phyloP scores from a whole-genome alignment of 1,140 invertebrate genomes.

The Copidosoma floridanum region DNA sequence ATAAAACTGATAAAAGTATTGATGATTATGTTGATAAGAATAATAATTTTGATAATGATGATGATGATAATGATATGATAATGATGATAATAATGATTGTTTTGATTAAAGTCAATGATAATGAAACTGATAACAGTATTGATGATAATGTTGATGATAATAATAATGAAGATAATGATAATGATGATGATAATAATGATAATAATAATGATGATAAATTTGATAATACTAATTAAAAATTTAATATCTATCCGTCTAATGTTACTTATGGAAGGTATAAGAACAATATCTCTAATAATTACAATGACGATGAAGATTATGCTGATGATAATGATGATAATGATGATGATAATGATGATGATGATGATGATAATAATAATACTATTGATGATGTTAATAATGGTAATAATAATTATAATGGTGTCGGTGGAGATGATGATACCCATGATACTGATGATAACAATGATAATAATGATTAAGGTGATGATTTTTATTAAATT shows the following conservation, averaged over 20 bases:
- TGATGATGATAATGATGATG: not conserved
- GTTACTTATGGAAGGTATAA: too few relatives aligned
- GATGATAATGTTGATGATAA: constrained; percentile 8
- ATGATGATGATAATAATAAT: too few relatives aligned
- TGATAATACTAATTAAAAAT: too few relatives aligned
- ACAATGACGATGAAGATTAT: too few relatives aligned
- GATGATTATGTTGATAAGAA: constrained; percentile 1
- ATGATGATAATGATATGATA: not conserved
- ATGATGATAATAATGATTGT: constrained; percentile 13
- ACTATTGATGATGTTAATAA: too few relatives aligned
- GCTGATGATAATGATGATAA: too few relatives aligned
- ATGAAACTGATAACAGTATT: constrained; percentile 3
- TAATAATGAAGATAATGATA: not conserved
- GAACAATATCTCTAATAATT: too few relatives aligned
- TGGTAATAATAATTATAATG: not conserved
- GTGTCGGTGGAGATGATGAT: not conserved
- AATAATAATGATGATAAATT: too few relatives aligned
- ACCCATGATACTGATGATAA: not conserved
- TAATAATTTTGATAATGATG: not conserved
- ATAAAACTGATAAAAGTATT: constrained; percentile 5
- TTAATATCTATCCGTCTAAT: too few relatives aligned
- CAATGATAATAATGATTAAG: not conserved
- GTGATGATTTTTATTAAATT: too few relatives aligned
- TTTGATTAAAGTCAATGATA: not conserved
- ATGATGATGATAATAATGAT: not conserved